Conservation (phyloP, 2,113 vertebrate species). For the Calonectris borealis region DNA sequence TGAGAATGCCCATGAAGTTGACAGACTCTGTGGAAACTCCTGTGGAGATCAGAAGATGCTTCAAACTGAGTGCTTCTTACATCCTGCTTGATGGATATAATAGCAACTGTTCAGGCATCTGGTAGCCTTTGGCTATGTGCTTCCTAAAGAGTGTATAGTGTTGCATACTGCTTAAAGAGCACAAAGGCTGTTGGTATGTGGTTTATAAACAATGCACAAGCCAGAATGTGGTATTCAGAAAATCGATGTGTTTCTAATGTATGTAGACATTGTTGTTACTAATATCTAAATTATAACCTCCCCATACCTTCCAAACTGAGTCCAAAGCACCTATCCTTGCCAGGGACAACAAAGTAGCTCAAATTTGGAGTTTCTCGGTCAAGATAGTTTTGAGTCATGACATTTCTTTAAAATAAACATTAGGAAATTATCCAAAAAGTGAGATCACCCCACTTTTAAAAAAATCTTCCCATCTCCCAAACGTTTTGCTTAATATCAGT, state of each 20-base stretch:
- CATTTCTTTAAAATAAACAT: constrained; percentile 48
- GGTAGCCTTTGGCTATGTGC: constrained; percentile 39
- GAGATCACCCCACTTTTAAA: constrained; percentile 23
- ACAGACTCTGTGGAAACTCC: constrained; percentile 20
- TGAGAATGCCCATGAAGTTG: neutral
- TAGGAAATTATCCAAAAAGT: constrained; percentile 43
- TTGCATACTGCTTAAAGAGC: neutral
- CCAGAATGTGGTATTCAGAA: constrained; percentile 17
- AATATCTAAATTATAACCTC: neutral
- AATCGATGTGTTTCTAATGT: neutral
- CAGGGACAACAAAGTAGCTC: constrained; percentile 29
- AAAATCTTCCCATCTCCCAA: neutral
- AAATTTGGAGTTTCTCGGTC: constrained; percentile 18
- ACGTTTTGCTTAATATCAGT: neutral
- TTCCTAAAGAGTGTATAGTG: neutral
- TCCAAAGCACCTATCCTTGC: neutral
- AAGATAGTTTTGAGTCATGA: constrained; percentile 40
- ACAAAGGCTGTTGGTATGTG: constrained; percentile 17
- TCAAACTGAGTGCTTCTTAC: constrained; percentile 20
- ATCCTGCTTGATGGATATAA: neutral
- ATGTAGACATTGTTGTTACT: neutral
- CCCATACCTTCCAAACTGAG: neutral
- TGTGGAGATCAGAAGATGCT: constrained; percentile 35
- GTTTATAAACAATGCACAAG: constrained; percentile 35
- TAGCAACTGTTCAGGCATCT: constrained; percentile 26